Evolutionary conservation across 2,113 vertebrate species (phyloP).

Genomic region (Dryoscopus gambensis): DNA sequence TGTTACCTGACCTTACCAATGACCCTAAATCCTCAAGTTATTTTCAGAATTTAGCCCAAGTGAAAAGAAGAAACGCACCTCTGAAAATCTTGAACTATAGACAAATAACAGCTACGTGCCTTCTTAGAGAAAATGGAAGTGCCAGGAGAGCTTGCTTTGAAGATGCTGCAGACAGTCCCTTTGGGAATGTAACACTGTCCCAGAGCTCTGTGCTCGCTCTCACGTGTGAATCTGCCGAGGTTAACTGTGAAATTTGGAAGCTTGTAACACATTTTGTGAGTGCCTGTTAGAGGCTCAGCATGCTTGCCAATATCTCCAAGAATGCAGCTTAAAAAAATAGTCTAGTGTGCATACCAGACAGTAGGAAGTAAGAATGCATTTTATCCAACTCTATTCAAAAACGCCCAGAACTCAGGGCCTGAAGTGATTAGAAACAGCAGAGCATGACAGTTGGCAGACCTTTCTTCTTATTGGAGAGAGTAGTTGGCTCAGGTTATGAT

Average conservation of each 20-base stretch:
- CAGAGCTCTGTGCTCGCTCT: not conserved
- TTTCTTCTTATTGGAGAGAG: not conserved
- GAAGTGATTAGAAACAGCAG: conserved; percentile 12
- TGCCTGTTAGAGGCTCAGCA: not conserved
- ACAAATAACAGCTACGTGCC: not conserved
- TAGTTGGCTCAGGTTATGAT: not conserved
- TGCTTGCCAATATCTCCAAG: conserved; percentile 8
- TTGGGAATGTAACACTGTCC: not conserved
- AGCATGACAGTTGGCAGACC: not conserved
- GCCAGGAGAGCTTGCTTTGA: not conserved
- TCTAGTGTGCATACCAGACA: conserved; percentile 25
- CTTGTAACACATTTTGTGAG: not conserved
- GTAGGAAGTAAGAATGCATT: conserved; percentile 6
- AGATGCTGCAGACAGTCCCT: not conserved
- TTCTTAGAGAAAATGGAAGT: not conserved
- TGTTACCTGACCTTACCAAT: not conserved
- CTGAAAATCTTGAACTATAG: not conserved
- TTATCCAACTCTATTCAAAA: conserved; percentile 2
- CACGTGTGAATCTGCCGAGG: not conserved
- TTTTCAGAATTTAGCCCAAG: not conserved
- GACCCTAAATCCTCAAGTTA: not conserved
- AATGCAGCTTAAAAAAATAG: conserved; percentile 49
- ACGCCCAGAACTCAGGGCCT: not conserved
- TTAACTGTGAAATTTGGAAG: not conserved
- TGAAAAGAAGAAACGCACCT: not conserved